Evolutionary conservation across 2,888 invertebrate species (phyloP).

Genomic region (Platycheirus albimanus): DNA sequence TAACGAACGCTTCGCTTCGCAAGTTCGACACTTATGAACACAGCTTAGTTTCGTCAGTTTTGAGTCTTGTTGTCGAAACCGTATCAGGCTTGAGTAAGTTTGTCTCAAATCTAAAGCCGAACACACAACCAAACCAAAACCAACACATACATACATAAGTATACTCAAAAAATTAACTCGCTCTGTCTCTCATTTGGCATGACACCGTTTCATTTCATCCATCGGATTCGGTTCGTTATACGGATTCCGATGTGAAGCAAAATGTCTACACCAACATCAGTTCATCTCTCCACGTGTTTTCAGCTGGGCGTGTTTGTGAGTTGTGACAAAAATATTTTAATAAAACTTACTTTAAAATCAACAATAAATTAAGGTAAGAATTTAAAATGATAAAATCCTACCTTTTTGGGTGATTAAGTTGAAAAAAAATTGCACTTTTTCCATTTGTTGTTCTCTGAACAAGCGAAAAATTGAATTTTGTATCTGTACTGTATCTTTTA

Average conservation of each 20-base stretch:
- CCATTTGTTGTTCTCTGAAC: background rate
- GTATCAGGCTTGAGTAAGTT: background rate
- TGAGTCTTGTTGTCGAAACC: no score
- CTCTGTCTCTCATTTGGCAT: constrained; percentile 32
- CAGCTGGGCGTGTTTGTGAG: constrained; percentile 57
- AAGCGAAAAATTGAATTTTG: background rate
- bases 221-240: constrained; percentile 20
- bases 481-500: constrained; percentile 51
- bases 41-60: constrained; percentile 1
- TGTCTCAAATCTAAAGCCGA: background rate
- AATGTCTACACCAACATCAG: constrained; percentile 69
- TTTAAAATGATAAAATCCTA: constrained; percentile 1
- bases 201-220: constrained; percentile 18
- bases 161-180: no score
- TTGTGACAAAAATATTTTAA: constrained; percentile 16
- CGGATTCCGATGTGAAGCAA: constrained; percentile 28
- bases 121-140: background rate
- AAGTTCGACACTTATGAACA: background rate
- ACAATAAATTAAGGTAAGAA: constrained; percentile 45
- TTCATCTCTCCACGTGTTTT: constrained; percentile 67
- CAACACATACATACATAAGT: background rate
- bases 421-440: no score
- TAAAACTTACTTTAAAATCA: constrained; percentile 11
- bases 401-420: no score
- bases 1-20: background rate